phyloP scores from a whole-genome alignment of 2,888 invertebrate genomes.

The Lochmaea capreae region DNA sequence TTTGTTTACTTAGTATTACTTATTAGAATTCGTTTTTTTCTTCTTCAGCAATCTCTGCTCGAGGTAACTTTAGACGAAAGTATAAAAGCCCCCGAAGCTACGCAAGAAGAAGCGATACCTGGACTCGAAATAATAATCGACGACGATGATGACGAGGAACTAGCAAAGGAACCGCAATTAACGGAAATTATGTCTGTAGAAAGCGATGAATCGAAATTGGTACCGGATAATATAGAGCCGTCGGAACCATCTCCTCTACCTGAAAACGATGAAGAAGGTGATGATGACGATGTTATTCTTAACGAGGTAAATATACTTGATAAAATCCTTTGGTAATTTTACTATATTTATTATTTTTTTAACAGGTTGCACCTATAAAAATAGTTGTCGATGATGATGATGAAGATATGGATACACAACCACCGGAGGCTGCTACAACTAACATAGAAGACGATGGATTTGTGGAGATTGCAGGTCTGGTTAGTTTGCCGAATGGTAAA shows the following conservation, averaged over 20 bases:
- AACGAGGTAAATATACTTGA: constrained; percentile 67
- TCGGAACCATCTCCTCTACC: constrained; percentile 40
- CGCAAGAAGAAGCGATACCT: constrained; percentile 63
- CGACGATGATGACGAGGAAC: constrained; percentile 62
- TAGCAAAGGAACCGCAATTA: constrained; percentile 58
- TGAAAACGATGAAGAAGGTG: constrained; percentile 65
- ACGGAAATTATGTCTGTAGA: constrained; percentile 52
- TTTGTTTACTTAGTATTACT: too few relatives aligned
- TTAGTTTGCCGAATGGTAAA: constrained; percentile 71
- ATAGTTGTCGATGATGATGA: constrained; percentile 74
- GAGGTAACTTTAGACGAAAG: constrained; percentile 57
- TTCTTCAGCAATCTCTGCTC: constrained; percentile 52
- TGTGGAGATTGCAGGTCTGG: constrained; percentile 61
- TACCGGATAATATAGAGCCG: constrained; percentile 45
- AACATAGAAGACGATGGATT: constrained; percentile 60
- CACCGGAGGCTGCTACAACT: constrained; percentile 65
- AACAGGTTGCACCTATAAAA: constrained; percentile 69
- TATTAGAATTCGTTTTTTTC: too few relatives aligned
- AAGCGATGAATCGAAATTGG: constrained; percentile 51
- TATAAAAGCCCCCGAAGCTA: constrained; percentile 50
- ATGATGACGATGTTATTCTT: constrained; percentile 78
- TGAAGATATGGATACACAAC: constrained; percentile 32
- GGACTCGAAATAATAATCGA: constrained; percentile 64
- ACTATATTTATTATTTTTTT: not conserved
- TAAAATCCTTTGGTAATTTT: not conserved